Evolutionary conservation across 1,140 invertebrate species (phyloP), one percentile per base, ranked within the genome.

Genomic region (Pseudoatta argentina): DNA sequence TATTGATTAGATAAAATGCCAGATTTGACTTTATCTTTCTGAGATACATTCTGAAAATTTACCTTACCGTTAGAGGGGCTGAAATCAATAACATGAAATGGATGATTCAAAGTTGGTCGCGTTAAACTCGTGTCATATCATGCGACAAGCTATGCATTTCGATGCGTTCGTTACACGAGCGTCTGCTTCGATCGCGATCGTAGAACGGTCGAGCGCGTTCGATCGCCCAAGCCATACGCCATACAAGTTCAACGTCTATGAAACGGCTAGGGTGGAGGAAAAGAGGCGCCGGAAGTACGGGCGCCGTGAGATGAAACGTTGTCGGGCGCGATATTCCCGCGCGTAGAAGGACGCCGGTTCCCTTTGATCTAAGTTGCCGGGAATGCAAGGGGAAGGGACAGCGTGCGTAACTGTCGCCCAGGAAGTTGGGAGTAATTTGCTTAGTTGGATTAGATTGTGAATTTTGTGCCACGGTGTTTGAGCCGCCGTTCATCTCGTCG

Each of bases 371-470:
- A 93, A 93, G 93, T 93, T 93, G 90, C 86, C 89, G 87, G 91
- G 87, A 92, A 93, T 92, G 91, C 90, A 86, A 88, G 91, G 86
- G 73, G 82, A 87, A 92, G 88, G 88, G 90, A 91, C 92, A 90
- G 86, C 69, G 78, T 91, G 88, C 90, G 92, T 89, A 87, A 83
- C 85, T 88, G 71, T 72, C 83, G 87, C 66, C 88, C 86, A 85
- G 88, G 89, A 93, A 93, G 89, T 92, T 93, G 86, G 73, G 69
- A 81, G 91, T 93, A 93, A 93, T 93, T 93, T 93, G 91, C 92
- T 92, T 92, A 93, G 93, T 93, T 93, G 92, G 91, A 93, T 93
- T 92, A 92, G 91, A 92, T 92, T 93, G 92, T 93, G 89, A 93
- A 93, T 93, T 93, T 93, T 93, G 88, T 90, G 91, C 87, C 87